Conservation (phyloP, 1,140 invertebrate species). For the Nixonia krombeini region DNA sequence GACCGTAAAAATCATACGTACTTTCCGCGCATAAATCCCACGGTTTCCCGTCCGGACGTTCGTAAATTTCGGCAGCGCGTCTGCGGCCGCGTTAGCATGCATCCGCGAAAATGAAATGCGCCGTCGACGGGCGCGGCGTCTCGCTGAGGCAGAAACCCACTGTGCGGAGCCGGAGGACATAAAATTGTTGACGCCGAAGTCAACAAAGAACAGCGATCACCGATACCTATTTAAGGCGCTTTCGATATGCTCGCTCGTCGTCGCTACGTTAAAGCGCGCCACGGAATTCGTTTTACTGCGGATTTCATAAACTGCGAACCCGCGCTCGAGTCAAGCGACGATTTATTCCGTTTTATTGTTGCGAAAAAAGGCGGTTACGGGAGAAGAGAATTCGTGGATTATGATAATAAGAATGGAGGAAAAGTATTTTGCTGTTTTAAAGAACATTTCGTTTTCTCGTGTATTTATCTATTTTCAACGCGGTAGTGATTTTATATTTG, state of each 20-base stretch:
- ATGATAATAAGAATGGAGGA: too few relatives aligned
- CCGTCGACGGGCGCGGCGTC: constrained; percentile 16
- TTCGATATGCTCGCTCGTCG: constrained; percentile 19
- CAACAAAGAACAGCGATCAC: constrained; percentile 44
- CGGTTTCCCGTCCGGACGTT: constrained; percentile 42
- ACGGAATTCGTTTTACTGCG: constrained; percentile 34
- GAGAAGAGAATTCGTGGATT: too few relatives aligned
- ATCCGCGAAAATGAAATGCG: constrained; percentile 61
- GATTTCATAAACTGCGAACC: constrained; percentile 26
- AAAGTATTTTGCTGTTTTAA: too few relatives aligned
- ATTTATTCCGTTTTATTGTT: too few relatives aligned
- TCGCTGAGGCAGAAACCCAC: constrained; percentile 10
- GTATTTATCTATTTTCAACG: too few relatives aligned
- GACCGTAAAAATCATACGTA: constrained; percentile 61
- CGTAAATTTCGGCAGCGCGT: constrained; percentile 61
- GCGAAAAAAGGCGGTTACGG: too few relatives aligned
- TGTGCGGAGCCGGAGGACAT: constrained; percentile 33
- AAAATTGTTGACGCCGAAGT: constrained; percentile 62
- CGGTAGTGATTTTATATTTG: too few relatives aligned
- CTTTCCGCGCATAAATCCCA: constrained; percentile 51
- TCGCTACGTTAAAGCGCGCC: constrained; percentile 4
- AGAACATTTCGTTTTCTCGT: too few relatives aligned
- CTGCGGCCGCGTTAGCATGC: constrained; percentile 25
- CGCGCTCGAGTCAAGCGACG: too few relatives aligned
- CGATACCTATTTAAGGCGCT: constrained; percentile 33